phyloP scores from a whole-genome alignment of 2,797 vertebrate species.

The Potorous gilbertii region DNA sequence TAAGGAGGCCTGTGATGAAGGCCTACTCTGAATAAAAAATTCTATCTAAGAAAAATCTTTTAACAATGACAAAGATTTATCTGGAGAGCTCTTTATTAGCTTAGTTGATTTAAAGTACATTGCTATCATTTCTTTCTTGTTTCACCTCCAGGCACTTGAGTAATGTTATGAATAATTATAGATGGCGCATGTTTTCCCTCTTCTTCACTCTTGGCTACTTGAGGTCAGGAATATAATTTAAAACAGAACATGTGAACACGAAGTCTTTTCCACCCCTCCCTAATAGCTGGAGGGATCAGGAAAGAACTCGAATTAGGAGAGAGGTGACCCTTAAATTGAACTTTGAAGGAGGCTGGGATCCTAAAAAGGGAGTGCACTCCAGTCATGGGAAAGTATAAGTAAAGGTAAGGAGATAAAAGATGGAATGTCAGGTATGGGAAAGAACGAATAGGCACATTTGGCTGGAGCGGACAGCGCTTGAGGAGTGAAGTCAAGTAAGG shows the following conservation, averaged over 20 bases:
- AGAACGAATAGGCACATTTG: neutral
- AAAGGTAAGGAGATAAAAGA: neutral
- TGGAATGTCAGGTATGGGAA: neutral
- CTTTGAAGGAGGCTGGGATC: neutral
- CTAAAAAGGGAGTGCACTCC: neutral
- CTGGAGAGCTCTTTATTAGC: neutral
- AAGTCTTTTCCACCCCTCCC: neutral
- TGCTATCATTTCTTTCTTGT: neutral
- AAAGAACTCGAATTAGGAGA: neutral
- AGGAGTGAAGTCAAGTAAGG: accelerated
- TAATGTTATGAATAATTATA: neutral
- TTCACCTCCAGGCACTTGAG: neutral
- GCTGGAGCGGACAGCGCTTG: neutral
- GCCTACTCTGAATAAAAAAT: neutral
- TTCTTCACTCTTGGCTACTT: neutral
- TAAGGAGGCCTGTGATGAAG: neutral
- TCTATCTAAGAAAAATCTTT: slow-evolving; percentile 38
- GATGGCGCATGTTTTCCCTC: neutral
- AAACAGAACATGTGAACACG: neutral
- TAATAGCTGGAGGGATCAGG: neutral
- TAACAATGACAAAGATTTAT: slow-evolving; percentile 26
- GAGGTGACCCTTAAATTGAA: neutral
- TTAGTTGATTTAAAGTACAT: slow-evolving; percentile 14
- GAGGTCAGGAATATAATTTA: neutral
- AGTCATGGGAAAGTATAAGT: neutral